phyloP scores from a whole-genome alignment of 2,113 vertebrate species.

The Cheirogaleus medius region DNA sequence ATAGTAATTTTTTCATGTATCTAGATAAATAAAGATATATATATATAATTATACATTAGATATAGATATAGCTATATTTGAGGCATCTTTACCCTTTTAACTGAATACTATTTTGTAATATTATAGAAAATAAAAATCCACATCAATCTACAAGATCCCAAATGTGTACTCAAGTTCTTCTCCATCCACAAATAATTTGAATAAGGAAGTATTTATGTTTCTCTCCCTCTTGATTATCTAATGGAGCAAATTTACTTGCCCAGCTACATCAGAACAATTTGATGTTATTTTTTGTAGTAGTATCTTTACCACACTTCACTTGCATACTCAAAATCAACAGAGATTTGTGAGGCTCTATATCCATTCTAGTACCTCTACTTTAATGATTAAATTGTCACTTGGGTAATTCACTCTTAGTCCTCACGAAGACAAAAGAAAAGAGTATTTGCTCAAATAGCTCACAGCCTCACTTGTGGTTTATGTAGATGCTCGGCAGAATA shows the following conservation, averaged over 20 bases:
- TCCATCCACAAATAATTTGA: not conserved
- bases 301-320: not conserved
- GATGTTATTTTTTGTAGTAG: not conserved
- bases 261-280: not conserved
- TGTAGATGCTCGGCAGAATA: not conserved
- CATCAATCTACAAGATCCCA: not conserved
- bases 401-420: not conserved
- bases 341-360: conserved; percentile 18
- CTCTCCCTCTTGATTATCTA: not conserved
- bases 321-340: conserved; percentile 39
- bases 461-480: not conserved
- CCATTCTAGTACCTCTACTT: not conserved
- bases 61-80: not conserved
- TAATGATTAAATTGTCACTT: conserved; percentile 26
- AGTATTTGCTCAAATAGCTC: conserved; percentile 16
- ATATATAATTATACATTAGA: not conserved
- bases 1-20: not conserved
- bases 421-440: conserved; percentile 30
- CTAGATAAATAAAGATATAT: not conserved
- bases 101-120: not conserved
- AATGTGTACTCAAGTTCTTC: not conserved
- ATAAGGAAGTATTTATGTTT: not conserved
- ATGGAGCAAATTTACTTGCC: not conserved
- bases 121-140: not conserved
- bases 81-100: not conserved